A percentile compares a stretch with the other conserved stretches of the same genome.
phyloP scores from a whole-genome alignment of 1,140 invertebrate species.

The Homarus americanus region DNA sequence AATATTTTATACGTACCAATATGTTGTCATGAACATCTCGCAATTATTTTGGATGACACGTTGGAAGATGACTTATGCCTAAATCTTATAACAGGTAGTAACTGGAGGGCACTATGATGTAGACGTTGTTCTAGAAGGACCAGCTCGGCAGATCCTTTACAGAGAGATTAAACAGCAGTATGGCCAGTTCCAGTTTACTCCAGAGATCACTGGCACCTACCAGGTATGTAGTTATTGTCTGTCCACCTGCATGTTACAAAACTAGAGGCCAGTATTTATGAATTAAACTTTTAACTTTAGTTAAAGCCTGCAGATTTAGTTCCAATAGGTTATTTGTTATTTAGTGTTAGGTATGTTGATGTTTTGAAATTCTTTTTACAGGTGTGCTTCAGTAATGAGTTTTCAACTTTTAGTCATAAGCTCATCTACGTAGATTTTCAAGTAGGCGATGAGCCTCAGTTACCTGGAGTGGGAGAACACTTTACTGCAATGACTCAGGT shows the following conservation, averaged over 20 bases:
- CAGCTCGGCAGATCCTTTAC: conserved; percentile 93
- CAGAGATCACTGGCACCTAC: conserved; percentile 69
- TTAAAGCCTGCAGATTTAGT: too few species aligned
- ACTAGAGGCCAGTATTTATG: too few species aligned
- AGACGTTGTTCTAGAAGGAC: conserved; percentile 94
- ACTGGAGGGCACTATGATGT: conserved; percentile 99
- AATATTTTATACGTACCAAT: too few species aligned
- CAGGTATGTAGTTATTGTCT: too few species aligned
- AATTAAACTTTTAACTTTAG: too few species aligned
- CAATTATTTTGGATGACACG: too few species aligned
- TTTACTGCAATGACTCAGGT: conserved; percentile 97
- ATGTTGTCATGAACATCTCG: too few species aligned
- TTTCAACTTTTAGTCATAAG: conserved; percentile 99
- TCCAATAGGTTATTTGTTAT: too few species aligned
- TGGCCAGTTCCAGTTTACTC: conserved; percentile 75
- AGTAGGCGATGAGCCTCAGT: conserved; percentile 92
- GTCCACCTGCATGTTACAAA: too few species aligned
- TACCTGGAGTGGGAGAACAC: conserved; percentile 92
- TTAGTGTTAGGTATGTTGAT: neutral
- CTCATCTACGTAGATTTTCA: conserved; percentile 99
- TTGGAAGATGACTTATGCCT: neutral
- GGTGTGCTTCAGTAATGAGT: conserved; percentile 99
- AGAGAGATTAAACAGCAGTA: conserved; percentile 89
- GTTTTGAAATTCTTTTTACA: conserved; percentile 34
- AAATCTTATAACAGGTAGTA: conserved; percentile 88